These are phyloP conservation scores for Gerris lacustris DNA, from an alignment of 2,888 invertebrate genomes.

Conservation along the genomic window DNA sequence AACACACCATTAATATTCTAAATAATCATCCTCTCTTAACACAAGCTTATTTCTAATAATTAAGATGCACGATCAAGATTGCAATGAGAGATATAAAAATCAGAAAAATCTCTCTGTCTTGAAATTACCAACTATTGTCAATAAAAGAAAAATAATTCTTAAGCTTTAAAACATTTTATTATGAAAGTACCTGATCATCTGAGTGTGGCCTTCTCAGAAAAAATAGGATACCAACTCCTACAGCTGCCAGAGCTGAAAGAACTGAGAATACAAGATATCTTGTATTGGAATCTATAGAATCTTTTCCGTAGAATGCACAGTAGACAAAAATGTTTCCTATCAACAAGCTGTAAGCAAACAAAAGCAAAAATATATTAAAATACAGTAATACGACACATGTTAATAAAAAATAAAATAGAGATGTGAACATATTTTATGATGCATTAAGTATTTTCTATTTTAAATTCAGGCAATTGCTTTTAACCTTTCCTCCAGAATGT, in stretches of 20 bases:
- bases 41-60: too few species aligned
- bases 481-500: background rate
- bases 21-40: too few species aligned
- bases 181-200: background rate
- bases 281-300: constrained; percentile 55
- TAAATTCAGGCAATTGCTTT: background rate
- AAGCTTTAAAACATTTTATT: too few species aligned
- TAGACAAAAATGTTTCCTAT: constrained; percentile 92
- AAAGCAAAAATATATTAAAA: too few species aligned
- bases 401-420: background rate
- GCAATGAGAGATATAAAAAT: too few species aligned
- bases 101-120: too few species aligned
- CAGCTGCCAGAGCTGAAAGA: constrained; percentile 46
- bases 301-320: constrained; percentile 73
- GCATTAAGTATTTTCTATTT: background rate
- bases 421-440: background rate
- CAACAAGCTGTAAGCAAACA: constrained; percentile 59
- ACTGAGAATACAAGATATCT: constrained; percentile 70
- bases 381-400: too few species aligned
- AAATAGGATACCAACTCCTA: constrained; percentile 45
- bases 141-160: too few species aligned
- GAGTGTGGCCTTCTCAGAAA: constrained; percentile 47
- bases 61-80: too few species aligned
- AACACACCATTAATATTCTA: too few species aligned
- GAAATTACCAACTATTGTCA: too few species aligned